Evolutionary conservation across 2,113 vertebrate genomes (phyloP).

Genomic region (Ailuropoda melanoleuca): DNA sequence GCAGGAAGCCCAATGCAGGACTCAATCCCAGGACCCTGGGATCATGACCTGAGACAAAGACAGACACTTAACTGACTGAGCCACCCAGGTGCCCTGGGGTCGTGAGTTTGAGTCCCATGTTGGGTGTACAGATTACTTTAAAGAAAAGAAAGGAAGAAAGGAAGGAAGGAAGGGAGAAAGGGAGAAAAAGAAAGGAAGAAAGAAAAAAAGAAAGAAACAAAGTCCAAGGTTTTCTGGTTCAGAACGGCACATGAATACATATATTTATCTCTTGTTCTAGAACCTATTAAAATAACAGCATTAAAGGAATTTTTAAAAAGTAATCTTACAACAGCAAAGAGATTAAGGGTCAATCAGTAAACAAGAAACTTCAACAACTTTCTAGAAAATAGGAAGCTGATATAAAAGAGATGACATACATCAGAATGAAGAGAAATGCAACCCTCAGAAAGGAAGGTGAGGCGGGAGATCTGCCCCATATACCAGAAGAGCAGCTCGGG

Average conservation of each 20-base stretch:
- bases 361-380: neutral
- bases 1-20: neutral
- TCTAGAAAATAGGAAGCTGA: conserved; percentile 1
- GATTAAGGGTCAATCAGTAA: neutral
- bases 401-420: neutral
- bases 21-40: neutral
- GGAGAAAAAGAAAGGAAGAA: neutral
- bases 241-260: neutral
- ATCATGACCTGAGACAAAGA: neutral
- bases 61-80: neutral
- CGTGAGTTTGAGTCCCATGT: neutral
- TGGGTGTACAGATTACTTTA: neutral
- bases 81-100: neutral
- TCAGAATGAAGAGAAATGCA: neutral
- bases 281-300: neutral
- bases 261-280: neutral
- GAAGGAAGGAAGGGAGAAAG: no score
- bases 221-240: neutral
- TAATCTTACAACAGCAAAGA: neutral
- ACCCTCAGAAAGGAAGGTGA: neutral
- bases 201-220: neutral
- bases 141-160: neutral
- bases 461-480: neutral
- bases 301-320: neutral
- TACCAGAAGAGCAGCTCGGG: neutral